phyloP scores from a whole-genome alignment of 1,140 invertebrate genomes.

The Cylas formicarius region DNA sequence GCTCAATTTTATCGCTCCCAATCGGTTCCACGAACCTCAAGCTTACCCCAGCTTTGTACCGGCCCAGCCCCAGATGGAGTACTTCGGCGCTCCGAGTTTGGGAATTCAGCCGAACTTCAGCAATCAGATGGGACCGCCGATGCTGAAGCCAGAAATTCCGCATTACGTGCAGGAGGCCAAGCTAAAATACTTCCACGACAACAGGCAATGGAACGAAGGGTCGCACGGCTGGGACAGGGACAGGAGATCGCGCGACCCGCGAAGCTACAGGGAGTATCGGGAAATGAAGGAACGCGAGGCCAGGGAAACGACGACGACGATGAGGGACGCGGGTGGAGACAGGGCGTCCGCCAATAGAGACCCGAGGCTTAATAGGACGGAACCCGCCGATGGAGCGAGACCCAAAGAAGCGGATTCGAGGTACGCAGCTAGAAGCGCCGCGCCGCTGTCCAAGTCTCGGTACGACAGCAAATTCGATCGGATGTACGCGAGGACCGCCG shows the following conservation, averaged over 20 bases:
- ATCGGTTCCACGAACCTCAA: too few relatives aligned
- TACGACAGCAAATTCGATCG: slow-evolving; percentile 23
- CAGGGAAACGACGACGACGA: slow-evolving; percentile 1
- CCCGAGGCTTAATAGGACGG: slow-evolving; percentile 5
- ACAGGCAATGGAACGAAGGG: slow-evolving; percentile 2
- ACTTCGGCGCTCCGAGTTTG: too few relatives aligned
- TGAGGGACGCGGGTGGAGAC: not conserved
- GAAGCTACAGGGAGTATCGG: slow-evolving; percentile 23
- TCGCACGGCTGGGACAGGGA: slow-evolving; percentile 1
- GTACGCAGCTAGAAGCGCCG: not conserved
- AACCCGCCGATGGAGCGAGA: not conserved
- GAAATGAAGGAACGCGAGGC: slow-evolving; percentile 21
- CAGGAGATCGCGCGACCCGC: slow-evolving; percentile 12
- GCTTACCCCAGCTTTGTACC: too few relatives aligned
- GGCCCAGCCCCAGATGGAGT: too few relatives aligned
- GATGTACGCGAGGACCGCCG: slow-evolving; percentile 22
- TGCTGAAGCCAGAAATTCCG: not conserved
- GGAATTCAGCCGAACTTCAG: too few relatives aligned
- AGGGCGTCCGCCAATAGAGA: slow-evolving; percentile 11
- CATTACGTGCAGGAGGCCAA: slow-evolving; percentile 3
- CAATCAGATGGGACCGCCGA: too few relatives aligned
- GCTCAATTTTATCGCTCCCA: too few relatives aligned
- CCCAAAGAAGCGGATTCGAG: slow-evolving; percentile 6
- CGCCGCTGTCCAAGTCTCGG: not conserved
- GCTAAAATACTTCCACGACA: slow-evolving; percentile 3